Evolutionary conservation across 2,113 vertebrate species (phyloP), one percentile per base, ranked within the genome.

Genomic region (Aplodontia rufa): DNA sequence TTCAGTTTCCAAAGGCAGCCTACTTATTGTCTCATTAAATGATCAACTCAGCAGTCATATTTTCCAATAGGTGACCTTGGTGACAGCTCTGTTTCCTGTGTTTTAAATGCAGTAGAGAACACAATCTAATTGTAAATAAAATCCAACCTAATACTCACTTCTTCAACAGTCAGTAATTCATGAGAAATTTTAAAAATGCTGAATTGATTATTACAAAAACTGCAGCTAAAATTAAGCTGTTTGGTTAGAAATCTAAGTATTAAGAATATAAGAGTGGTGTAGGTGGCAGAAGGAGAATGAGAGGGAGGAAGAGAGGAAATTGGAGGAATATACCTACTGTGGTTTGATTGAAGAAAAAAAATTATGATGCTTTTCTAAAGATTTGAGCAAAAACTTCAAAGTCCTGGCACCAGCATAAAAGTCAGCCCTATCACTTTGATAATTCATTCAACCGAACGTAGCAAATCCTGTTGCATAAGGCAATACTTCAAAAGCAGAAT

Each of bases 1-100:
- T 87, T n/a, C n/a, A 40, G 64, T 64, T 90, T 95, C 95, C 40
- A 79, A 94, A 94, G 60, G 58, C 62, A 45, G 69, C 55, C 86
- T 86, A 66, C 79, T 94, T 93, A 93, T 60, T 35, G 30, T 90
- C 92, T 94, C 83, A 96, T 84, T 96, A 96, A 91, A 40, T 68
- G 74, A 94, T 91, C 62, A 91, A 85, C 42, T 13, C 64, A 24
- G 51, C 7, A 76, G 82, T 74, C 47, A 79, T 79, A 87, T 60
- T 97, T 95, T 92, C 68, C 22, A 80, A 10, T 40, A 69, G 68
- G 40, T 69, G 79, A 69, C 49, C 71, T 45, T 20, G 45, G 35
- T 64, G 76, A 66, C 51, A 81, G 32, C 45, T 55, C 45, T 93
- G 87, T 89, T 66, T 42, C 45, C 71, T 88, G 16, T 66, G 30